Base-by-base conservation (phyloP, 2,888 invertebrate genomes). In the Pristionchus arcanus region DNA sequence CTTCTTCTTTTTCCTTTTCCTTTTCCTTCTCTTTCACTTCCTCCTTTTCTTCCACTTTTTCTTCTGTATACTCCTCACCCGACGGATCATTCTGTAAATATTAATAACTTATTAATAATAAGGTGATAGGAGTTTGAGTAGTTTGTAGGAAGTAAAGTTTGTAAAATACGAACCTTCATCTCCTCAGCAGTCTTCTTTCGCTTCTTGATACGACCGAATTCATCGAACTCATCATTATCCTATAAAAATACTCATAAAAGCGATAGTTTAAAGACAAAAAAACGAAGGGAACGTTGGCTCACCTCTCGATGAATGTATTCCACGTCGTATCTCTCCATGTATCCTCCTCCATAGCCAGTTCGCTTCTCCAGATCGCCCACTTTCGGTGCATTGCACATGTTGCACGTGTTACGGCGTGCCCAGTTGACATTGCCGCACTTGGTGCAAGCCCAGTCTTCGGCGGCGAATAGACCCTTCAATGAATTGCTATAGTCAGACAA, bases 371-470 rank as follows among this genome's bases (percentile, higher is more conserved):
- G 86, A 91, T 92, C 92, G 16, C 91, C 91, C 66, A 89, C 77
- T 96, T 98, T 98, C 0, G 99, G 98, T 9, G 98, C 98, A 96
- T 98, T 99, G 96, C 99, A 99, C 96, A 99, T 98, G 96, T 99
- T 99, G 96, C 99, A 99, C 89, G 97, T 97, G 95, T 97, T 97
- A 90, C 99, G 96, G 91, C 98, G 96, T 42, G 99, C 98, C 99
- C 98, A 98, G 96, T 99, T 99, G 21, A 99, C 99, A 96, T 99
- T 99, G n/a, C 98, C 98, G 96, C 99, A 96, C 96, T 98, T 98
- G 96, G 97, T 98, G 96, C 99, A 99, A 95, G 98, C 98, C 99
- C 99, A 99, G 96, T 99, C 99, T 95, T 99, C 99, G 66, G 99
- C 99, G 96, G 98, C 98, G 95, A 97, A 97, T 91, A 98, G 96